Percentiles rank a stretch among this genome's conserved stretches.
These are phyloP conservation scores for Trilocha varians DNA, from an alignment of 2,888 invertebrate genomes.

Conservation along the genomic window DNA sequence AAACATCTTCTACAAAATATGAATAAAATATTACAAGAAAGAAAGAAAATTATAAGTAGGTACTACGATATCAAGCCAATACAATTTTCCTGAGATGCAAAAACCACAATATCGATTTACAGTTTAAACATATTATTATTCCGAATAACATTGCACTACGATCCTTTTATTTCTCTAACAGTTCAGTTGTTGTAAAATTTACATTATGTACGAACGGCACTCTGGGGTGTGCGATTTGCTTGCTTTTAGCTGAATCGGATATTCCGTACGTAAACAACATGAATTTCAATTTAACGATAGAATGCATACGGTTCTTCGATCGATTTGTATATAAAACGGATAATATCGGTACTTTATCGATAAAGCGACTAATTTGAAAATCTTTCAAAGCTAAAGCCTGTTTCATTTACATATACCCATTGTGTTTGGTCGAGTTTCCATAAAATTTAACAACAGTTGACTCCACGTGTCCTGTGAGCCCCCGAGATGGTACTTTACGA, in stretches of 20 bases:
- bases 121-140: conserved; percentile 7
- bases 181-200: conserved; percentile 25
- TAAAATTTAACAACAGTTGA: conserved; percentile 64
- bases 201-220: conserved; percentile 26
- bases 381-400: conserved; percentile 29
- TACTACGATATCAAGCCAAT: not conserved
- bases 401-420: conserved; percentile 62
- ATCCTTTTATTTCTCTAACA: conserved; percentile 18
- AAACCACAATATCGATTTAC: conserved; percentile 4
- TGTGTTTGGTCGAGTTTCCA: conserved; percentile 55
- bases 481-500: conserved; percentile 65
- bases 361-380: conserved; percentile 31
- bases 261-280: conserved; percentile 37
- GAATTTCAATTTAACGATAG: conserved; percentile 43
- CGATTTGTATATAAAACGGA: conserved; percentile 21
- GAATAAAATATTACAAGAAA: not conserved
- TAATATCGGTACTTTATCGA: conserved; percentile 23
- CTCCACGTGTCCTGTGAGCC: conserved; percentile 57
- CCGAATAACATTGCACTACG: conserved; percentile 16
- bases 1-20: too few species aligned
- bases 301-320: conserved; percentile 15
- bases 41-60: not conserved
- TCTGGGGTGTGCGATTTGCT: conserved; percentile 24
- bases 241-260: conserved; percentile 41
- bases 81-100: not conserved